Evolutionary conservation across 2,797 vertebrate genomes (phyloP).

Genomic region (Tarsius wallacei): DNA sequence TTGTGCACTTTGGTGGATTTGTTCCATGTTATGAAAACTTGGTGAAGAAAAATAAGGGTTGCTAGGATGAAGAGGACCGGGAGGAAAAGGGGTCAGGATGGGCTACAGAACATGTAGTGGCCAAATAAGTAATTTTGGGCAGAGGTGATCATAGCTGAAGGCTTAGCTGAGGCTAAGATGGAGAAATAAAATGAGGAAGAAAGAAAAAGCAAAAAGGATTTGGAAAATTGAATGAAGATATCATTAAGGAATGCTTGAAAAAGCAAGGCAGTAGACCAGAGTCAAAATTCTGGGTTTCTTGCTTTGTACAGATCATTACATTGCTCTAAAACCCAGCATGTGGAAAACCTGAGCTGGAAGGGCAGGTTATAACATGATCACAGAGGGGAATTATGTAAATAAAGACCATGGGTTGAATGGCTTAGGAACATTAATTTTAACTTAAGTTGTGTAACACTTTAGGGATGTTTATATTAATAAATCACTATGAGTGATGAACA

Average conservation of each 20-base stretch:
- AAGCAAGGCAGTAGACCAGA: not conserved
- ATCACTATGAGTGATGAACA: not conserved
- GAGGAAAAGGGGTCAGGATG: not conserved
- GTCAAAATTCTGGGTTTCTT: not conserved
- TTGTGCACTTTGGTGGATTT: not conserved
- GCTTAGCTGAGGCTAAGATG: not conserved
- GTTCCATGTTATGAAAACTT: not conserved
- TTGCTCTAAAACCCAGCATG: not conserved
- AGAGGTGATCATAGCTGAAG: not conserved
- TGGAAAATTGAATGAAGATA: not conserved
- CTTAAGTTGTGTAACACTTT: not conserved
- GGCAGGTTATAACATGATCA: not conserved
- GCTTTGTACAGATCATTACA: not conserved
- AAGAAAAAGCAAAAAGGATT: not conserved
- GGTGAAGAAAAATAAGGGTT: not conserved
- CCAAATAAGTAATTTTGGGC: not conserved
- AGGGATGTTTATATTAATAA: conserved; percentile 13
- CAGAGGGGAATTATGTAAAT: not conserved
- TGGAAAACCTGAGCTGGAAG: not conserved
- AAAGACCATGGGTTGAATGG: not conserved
- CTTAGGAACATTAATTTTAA: conserved; percentile 44
- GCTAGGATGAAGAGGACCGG: not conserved
- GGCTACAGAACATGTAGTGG: not conserved
- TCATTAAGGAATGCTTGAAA: not conserved
- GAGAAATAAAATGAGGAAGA: not conserved